A percentile compares a stretch with the other conserved stretches of the same genome.
These are phyloP conservation scores for Sebastes taczanowskii DNA, from an alignment of 2,797 vertebrate species.

Conservation along the genomic window DNA sequence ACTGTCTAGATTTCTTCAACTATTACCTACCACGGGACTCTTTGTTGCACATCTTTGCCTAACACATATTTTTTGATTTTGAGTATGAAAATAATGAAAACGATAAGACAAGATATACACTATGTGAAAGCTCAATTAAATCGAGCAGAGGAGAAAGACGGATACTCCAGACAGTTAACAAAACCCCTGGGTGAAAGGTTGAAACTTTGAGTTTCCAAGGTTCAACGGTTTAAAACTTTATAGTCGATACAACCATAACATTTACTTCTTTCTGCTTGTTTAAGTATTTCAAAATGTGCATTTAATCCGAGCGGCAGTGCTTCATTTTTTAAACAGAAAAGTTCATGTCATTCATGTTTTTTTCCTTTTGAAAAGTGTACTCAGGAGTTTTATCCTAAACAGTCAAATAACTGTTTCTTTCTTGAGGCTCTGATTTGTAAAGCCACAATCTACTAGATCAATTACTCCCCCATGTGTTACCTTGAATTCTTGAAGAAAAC, in stretches of 20 bases:
- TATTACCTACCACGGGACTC: neutral
- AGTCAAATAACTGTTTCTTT: too few relatives aligned
- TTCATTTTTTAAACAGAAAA: neutral
- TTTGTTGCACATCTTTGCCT: neutral
- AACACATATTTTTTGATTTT: neutral
- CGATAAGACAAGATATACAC: neutral
- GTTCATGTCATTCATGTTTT: neutral
- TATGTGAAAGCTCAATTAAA: neutral
- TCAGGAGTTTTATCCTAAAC: too few relatives aligned
- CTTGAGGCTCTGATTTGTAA: neutral
- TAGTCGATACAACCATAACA: neutral
- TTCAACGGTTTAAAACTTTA: slow-evolving; percentile 1
- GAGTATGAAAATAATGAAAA: neutral
- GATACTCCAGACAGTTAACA: neutral
- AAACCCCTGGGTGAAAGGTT: slow-evolving; percentile 5
- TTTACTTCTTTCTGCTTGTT: neutral
- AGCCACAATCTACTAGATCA: neutral
- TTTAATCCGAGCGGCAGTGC: neutral
- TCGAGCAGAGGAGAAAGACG: neutral
- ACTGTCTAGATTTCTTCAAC: slow-evolving; percentile 34
- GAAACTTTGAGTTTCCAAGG: neutral
- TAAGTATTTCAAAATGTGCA: neutral
- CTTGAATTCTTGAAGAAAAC: too few relatives aligned
- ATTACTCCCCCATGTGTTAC: too few relatives aligned
- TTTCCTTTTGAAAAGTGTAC: neutral